Evolutionary conservation across 2,888 invertebrate species (phyloP).

Genomic region (Amphimallon solstitiale): DNA sequence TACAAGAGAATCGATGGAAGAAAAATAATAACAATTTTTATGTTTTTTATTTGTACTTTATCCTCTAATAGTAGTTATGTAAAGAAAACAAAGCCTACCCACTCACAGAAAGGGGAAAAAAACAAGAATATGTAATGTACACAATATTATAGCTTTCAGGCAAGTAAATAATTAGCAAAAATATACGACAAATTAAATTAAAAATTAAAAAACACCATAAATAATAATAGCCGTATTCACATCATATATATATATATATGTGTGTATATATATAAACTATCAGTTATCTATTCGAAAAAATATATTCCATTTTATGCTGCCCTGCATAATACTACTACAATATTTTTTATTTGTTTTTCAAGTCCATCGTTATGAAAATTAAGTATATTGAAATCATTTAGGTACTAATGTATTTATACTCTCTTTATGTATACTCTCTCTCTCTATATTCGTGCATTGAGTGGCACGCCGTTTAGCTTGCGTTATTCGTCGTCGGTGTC

Average conservation of each 20-base stretch:
- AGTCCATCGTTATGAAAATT: slow-evolving; percentile 38
- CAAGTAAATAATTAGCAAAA: slow-evolving; percentile 16
- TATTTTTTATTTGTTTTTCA: slow-evolving; percentile 23
- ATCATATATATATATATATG: no score
- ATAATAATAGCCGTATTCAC: slow-evolving; percentile 18
- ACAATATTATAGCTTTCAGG: slow-evolving; percentile 4
- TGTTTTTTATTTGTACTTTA: slow-evolving; percentile 45
- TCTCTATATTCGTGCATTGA: slow-evolving; percentile 24
- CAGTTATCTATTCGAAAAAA: slow-evolving; percentile 34
- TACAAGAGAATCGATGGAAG: slow-evolving; percentile 18
- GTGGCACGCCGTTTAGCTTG: slow-evolving; percentile 49
- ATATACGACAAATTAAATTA: slow-evolving; percentile 1
- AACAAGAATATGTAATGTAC: no score
- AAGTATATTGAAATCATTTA: slow-evolving; percentile 34
- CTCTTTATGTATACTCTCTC: neutral
- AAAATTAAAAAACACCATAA: slow-evolving; percentile 2
- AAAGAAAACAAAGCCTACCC: slow-evolving; percentile 44
- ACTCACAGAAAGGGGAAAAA: slow-evolving; percentile 1
- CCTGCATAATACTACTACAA: slow-evolving; percentile 27
- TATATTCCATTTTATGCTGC: slow-evolving; percentile 38
- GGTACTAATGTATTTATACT: slow-evolving; percentile 30
- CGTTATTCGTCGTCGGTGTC: slow-evolving; percentile 91
- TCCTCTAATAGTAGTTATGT: slow-evolving; percentile 39
- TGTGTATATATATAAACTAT: no score
- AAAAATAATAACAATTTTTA: slow-evolving; percentile 35